Percentiles rank a stretch among this genome's conserved stretches.
These are phyloP conservation scores for Volucella bombylans DNA, from an alignment of 2,888 invertebrate genomes.

Conservation along the genomic window DNA sequence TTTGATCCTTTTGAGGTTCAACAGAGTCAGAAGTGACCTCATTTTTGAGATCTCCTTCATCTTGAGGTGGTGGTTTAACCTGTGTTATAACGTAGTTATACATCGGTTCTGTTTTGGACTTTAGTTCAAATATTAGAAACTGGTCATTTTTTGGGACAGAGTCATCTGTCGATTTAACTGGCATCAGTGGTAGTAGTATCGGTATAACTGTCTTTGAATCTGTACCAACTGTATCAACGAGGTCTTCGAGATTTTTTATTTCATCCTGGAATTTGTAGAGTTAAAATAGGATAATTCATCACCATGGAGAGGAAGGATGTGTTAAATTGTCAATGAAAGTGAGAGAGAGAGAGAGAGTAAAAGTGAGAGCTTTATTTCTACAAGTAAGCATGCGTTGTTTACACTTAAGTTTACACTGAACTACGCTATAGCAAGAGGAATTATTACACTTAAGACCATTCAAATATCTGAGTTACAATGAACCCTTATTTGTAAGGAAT, in stretches of 20 bases:
- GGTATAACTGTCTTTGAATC: neutral
- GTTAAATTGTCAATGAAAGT: neutral
- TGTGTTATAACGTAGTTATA: constrained; percentile 49
- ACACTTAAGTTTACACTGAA: constrained; percentile 8
- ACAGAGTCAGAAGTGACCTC: neutral
- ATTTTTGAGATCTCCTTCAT: neutral
- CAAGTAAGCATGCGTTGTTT: constrained; percentile 45
- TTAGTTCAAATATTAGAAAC: constrained; percentile 57
- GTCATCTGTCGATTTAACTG: neutral
- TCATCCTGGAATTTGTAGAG: constrained; percentile 71
- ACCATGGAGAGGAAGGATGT: constrained; percentile 33
- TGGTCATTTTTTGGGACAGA: constrained; percentile 19
- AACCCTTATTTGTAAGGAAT: neutral
- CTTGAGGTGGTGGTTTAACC: constrained; percentile 25
- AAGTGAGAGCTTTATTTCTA: constrained; percentile 20
- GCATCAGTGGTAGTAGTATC: neutral
- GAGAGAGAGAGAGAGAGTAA: constrained; percentile 31
- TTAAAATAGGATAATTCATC: constrained; percentile 73
- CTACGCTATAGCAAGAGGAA: neutral
- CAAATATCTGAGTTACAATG: neutral
- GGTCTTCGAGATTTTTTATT: constrained; percentile 27
- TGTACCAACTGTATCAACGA: neutral
- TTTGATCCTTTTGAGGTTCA: neutral
- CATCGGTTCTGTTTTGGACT: constrained; percentile 36
- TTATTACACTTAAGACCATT: no score